Percentiles rank a stretch among this genome's conserved stretches.
phyloP scores from a whole-genome alignment of 2,113 vertebrate genomes.

The Ciconia maguari region DNA sequence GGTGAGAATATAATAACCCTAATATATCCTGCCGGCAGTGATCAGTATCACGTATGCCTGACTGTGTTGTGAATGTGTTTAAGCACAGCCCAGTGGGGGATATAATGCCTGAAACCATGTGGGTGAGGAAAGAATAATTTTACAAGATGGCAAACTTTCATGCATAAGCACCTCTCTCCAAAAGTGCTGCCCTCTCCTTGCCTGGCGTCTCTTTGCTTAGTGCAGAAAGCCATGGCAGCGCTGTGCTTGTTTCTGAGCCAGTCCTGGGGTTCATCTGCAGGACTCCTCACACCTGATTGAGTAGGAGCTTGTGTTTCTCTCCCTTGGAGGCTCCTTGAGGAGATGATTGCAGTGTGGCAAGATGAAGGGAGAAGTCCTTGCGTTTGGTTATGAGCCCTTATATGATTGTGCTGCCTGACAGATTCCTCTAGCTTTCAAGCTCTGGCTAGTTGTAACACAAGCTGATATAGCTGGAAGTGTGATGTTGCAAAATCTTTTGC shows the following conservation, averaged over 20 bases:
- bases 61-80: not conserved
- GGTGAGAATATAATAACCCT: constrained; percentile 46
- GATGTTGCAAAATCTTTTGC: not conserved
- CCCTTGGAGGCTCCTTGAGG: not conserved
- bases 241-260: not conserved
- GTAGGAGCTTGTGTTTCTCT: not conserved
- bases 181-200: not conserved
- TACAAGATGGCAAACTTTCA: not conserved
- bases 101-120: not conserved
- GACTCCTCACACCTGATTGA: not conserved
- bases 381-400: not conserved
- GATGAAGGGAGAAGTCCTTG: not conserved
- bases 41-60: not conserved
- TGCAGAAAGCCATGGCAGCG: not conserved
- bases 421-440: not conserved
- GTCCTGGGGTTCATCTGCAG: not conserved
- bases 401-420: not conserved
- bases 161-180: not conserved
- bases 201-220: not conserved
- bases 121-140: not conserved
- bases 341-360: not conserved
- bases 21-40: constrained; percentile 31
- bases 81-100: not conserved
- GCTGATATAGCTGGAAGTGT: not conserved
- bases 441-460: not conserved